phyloP scores from a whole-genome alignment of 2,797 vertebrate genomes.

The Phalloptychus januarius region DNA sequence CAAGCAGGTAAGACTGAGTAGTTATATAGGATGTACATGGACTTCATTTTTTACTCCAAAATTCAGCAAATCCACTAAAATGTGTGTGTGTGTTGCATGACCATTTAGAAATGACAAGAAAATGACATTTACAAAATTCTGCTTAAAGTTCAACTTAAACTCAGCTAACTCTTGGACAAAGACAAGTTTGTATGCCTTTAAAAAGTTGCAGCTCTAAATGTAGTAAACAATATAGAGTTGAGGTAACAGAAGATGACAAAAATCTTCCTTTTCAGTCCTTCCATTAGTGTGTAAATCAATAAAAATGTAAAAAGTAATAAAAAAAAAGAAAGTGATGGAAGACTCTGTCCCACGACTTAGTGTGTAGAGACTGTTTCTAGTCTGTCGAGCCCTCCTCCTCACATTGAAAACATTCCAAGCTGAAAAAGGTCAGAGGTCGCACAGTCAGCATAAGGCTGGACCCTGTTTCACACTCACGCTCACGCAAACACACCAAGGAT shows the following conservation, averaged over 20 bases:
- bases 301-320: not conserved
- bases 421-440: conserved; percentile 70
- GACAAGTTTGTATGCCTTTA: not conserved
- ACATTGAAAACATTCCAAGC: conserved; percentile 77
- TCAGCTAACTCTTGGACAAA: not conserved
- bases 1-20: not conserved
- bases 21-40: not conserved
- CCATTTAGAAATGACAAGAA: not conserved
- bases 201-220: not conserved
- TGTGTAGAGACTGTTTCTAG: conserved; percentile 17
- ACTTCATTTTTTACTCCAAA: conserved; percentile 5
- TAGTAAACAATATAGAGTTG: not conserved
- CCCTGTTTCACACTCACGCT: conserved; percentile 40
- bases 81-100: not conserved
- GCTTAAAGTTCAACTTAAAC: not conserved
- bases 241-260: not conserved
- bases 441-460: conserved; percentile 51
- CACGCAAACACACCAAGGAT: conserved; percentile 16
- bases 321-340: conserved; percentile 9
- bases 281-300: not conserved
- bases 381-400: conserved; percentile 53
- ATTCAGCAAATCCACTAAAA: not conserved
- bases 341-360: conserved; percentile 19
- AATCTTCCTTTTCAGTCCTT: not conserved
- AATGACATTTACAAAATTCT: not conserved